Evolutionary conservation across 2,797 vertebrate species (phyloP).

Genomic region (Cirrhinus mrigala): DNA sequence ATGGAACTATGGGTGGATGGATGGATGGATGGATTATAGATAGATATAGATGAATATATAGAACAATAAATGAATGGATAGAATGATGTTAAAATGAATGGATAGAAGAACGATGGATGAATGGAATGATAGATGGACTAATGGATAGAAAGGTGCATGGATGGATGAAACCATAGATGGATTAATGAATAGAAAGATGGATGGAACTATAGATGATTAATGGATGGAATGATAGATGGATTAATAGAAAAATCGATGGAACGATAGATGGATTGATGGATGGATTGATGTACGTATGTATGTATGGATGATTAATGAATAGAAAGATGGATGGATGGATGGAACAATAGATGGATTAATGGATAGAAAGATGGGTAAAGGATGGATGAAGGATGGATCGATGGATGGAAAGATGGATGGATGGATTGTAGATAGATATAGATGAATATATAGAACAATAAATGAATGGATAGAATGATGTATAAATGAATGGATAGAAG

Average conservation of each 20-base stretch:
- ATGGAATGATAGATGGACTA: no score
- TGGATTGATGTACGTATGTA: background rate
- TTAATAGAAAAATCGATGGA: background rate
- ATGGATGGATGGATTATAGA: no score
- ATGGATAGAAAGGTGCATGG: background rate
- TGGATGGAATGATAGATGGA: background rate
- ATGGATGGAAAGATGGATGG: background rate
- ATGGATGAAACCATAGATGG: background rate
- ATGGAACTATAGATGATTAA: no score
- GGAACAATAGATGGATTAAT: background rate
- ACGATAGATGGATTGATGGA: background rate
- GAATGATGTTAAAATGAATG: no score
- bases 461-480: no score
- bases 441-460: no score
- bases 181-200: background rate
- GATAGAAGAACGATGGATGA: no score
- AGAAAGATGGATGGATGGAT: background rate
- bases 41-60: no score
- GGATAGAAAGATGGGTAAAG: background rate
- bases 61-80: no score
- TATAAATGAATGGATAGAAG: background rate
- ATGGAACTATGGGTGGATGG: no score
- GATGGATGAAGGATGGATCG: background rate
- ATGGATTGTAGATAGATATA: background rate
- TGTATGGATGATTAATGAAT: fast-evolving